Evolutionary conservation across 2,113 vertebrate genomes (phyloP), one percentile per base, ranked within the genome.

Genomic region (Ctenomys sociabilis): DNA sequence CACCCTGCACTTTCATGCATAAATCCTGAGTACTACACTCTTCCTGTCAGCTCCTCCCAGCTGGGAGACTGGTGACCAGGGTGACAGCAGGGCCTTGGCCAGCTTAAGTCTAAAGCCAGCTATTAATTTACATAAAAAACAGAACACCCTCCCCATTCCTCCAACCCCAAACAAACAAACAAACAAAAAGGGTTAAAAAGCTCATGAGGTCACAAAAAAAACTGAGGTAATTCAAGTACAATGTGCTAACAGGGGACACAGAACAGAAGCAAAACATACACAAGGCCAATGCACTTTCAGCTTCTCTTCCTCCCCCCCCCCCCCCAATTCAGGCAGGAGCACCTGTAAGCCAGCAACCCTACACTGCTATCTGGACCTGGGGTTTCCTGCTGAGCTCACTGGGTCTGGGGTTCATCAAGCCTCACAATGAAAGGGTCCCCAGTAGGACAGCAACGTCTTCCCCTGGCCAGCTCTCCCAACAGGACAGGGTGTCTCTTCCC

Each of bases 141-240:
- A 75, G 80, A 32, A 95, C 49, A 70, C 94, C 93, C 97, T 97
- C 63, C 85, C 89, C 77, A 17, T 94, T 85, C 92, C 85, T 94
- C 93, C 82, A 92, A 95, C 91, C 97, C 95, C 75, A 98, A 97
- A 99, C 98, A 98, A 98, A 7, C 13, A 98, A 98, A 85, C 80
- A 43, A 82, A n/a, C 82, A 98, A 98, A 87, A 94, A 94, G 97
- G 98, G 98, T 98, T 98, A 98, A 97, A 98, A 98, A 99, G 98
- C 98, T 99, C 98, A 99, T 99, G 99, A 99, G 99, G 99, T 99
- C 99, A 99, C 99, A 99, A 99, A 98, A 61, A 81, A 99, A 99
- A 99, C 87, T 98, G 99, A 99, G 99, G 99, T 99, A 99, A 99
- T 99, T 99, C 99, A 99, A 99, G 99, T 99, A 99, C 99, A 98